Percentiles rank a stretch among this genome's conserved stretches.
These are phyloP conservation scores for Phenganax stokvisi DNA, from an alignment of 92 coral and sea anemone genomes.

Conservation along the genomic window DNA sequence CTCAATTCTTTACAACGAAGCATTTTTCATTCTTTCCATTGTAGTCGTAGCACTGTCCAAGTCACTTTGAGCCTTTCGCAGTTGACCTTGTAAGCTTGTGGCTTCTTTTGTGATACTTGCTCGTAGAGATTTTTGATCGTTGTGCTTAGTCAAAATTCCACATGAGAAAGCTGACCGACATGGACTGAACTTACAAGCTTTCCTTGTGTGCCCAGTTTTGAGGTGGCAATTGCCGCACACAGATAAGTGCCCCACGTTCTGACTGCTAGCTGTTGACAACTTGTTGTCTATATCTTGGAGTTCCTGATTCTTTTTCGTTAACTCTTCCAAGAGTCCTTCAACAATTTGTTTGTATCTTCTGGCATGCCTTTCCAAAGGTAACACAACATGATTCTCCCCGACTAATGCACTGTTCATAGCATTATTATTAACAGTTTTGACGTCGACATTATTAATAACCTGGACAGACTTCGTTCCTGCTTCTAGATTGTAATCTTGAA, in stretches of 20 bases:
- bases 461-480: too few species aligned
- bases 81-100: slow-evolving; percentile 14
- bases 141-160: slow-evolving; percentile 40
- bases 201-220: slow-evolving; percentile 48
- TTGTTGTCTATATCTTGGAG: slow-evolving; percentile 27
- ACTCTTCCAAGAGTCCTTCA: not conserved
- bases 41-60: slow-evolving; percentile 36
- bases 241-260: slow-evolving; percentile 40
- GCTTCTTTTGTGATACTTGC: slow-evolving; percentile 37
- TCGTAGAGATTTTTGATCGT: slow-evolving; percentile 36
- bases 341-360: slow-evolving; percentile 33
- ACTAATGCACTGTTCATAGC: too few species aligned
- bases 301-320: slow-evolving; percentile 32
- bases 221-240: slow-evolving; percentile 49
- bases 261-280: slow-evolving; percentile 24
- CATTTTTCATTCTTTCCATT: slow-evolving; percentile 33
- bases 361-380: slow-evolving; percentile 44
- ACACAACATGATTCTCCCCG: not conserved
- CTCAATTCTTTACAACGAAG: slow-evolving; percentile 27
- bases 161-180: slow-evolving; percentile 45
- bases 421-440: too few species aligned
- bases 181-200: slow-evolving; percentile 45
- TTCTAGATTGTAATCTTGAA: too few species aligned
- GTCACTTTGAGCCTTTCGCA: slow-evolving; percentile 36
- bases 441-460: too few species aligned